Base-by-base conservation (phyloP, 2,797 vertebrate genomes). In the Sebastes oblongus region DNA sequence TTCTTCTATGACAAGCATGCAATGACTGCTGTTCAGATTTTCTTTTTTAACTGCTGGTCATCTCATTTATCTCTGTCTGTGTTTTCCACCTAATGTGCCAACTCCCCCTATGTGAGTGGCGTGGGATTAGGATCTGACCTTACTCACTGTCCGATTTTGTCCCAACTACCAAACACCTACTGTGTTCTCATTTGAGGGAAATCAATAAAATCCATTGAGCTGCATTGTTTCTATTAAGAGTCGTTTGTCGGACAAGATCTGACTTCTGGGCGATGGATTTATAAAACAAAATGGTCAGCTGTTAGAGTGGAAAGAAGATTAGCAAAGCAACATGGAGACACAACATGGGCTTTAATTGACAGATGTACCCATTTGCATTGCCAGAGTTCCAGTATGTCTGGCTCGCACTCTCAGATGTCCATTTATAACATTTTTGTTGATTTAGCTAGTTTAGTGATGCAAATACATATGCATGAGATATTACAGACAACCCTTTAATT, bases 121-220 rank as follows among this genome's bases (percentile, higher is more conserved):
- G 46, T 25, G 39, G 83, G 85, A 91, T 89, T 78, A 84, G 84
- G 25, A 85, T 84, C 72, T 85, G 84, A 90, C 81, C 80, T 76
- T 73, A 66, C 88, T 87, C 66, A 68, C 30, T 66, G 75, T 36
- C 77, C 27, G 22, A 78, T 86, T 89, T 78, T 87, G 75, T 81
- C 82, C 58, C 69, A 52, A 72, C 82, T 66, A 77, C 78, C 70
- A 64, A 87, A 81, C 61, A 79, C 82, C 81, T 85, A 62, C 62
- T 80, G 88, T 86, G 78, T 79, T 90, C 89, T 80, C 86, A 74
- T 71, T 80, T 82, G 73, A 80, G 70, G 52, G 50, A 75, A 88
- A 92, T 94, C 91, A 91, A 91, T 94, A 88, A 66, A 87, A 92
- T 89, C 83, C 25, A 92, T 90, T 78, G 82, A 87, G 80, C 83